phyloP scores from a whole-genome alignment of 2,888 invertebrate species.

The Chalcosyrphus nemorum region DNA sequence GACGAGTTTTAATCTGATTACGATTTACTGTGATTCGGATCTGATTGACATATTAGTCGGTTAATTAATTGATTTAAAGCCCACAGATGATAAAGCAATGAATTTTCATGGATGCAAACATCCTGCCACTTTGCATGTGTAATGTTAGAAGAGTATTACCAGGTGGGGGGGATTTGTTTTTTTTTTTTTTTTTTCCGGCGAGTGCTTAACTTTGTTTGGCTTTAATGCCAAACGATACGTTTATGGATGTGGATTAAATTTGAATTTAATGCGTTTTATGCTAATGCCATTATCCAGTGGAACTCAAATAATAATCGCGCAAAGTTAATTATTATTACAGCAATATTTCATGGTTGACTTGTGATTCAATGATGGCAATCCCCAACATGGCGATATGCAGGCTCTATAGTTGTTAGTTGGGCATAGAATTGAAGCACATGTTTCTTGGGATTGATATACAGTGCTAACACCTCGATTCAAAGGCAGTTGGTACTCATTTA shows the following conservation, averaged over 20 bases:
- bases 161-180: neutral
- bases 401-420: too few species aligned
- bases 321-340: conserved; percentile 40
- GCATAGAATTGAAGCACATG: neutral
- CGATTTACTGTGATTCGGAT: conserved; percentile 72
- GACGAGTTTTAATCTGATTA: conserved; percentile 70
- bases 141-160: neutral
- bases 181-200: neutral
- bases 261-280: conserved; percentile 60
- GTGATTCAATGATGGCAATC: too few species aligned
- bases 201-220: conserved; percentile 26
- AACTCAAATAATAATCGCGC: conserved; percentile 17
- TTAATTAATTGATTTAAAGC: conserved; percentile 72
- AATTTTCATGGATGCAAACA: conserved; percentile 54
- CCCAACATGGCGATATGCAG: too few species aligned
- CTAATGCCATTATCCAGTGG: conserved; percentile 35
- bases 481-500: too few species aligned
- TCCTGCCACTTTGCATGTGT: neutral
- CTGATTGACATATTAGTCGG: conserved; percentile 73
- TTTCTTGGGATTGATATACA: too few species aligned
- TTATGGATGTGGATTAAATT: conserved; percentile 61
- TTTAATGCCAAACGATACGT: conserved; percentile 61
- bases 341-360: conserved; percentile 6
- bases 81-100: conserved; percentile 64
- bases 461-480: too few species aligned